Evolutionary conservation across 2,888 invertebrate species (phyloP).

Genomic region (Caenorhabditis wallacei): DNA sequence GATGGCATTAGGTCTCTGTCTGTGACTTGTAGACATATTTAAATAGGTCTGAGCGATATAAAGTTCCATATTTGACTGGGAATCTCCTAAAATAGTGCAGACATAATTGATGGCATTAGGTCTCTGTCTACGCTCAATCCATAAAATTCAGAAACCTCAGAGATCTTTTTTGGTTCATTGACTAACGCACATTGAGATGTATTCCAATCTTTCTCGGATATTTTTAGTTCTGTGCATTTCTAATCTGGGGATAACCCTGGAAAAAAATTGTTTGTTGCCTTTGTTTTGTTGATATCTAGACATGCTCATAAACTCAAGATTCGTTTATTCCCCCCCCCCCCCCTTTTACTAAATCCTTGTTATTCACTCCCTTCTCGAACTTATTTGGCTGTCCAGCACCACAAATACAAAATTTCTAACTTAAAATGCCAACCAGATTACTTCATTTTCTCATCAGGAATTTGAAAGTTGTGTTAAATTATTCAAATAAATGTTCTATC

Average conservation of each 20-base stretch:
- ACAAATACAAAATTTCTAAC: not conserved
- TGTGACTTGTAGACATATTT: conserved; percentile 37
- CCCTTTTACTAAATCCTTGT: conserved; percentile 9
- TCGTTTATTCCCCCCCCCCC: not conserved
- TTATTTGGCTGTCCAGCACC: not conserved
- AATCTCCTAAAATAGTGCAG: not conserved
- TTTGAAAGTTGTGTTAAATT: conserved; percentile 18
- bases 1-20: too few relatives aligned
- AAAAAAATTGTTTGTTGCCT: too few relatives aligned
- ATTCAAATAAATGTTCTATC: conserved; percentile 24
- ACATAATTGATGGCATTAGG: too few relatives aligned
- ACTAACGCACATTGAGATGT: too few relatives aligned
- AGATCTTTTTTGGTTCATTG: too few relatives aligned
- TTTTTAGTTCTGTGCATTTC: too few relatives aligned
- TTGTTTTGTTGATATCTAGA: not conserved
- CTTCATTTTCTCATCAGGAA: conserved; percentile 8
- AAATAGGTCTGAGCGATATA: not conserved
- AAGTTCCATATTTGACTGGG: not conserved
- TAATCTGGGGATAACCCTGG: too few relatives aligned
- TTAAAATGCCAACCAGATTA: conserved; percentile 2
- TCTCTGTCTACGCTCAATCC: too few relatives aligned
- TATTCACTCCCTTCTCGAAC: not conserved
- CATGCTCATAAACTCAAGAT: conserved; percentile 5
- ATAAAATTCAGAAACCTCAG: too few relatives aligned
- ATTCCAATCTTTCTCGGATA: too few relatives aligned